Evolutionary conservation across 2,797 vertebrate species (phyloP), one percentile per base, ranked within the genome.

Genomic region (Semotilus atromaculatus): DNA sequence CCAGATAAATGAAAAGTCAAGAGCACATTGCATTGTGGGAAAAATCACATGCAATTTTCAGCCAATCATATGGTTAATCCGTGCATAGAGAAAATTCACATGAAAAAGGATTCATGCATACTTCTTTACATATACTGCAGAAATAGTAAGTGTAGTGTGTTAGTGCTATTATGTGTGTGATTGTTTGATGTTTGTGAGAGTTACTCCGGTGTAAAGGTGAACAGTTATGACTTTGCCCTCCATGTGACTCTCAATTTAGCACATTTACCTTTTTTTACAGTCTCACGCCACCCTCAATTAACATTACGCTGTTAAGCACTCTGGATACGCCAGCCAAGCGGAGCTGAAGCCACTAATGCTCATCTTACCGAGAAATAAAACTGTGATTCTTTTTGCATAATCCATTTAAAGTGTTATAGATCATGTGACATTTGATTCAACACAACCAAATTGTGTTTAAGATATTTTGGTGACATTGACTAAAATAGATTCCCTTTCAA

Each of bases 241-340:
- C 85, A 85, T 90, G 88, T 90, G 73, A 58, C 88, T 89, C 89
- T 89, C 89, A 88, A 88, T 91, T 92, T 87, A 92, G 90, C 91
- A 88, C 88, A 87, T 91, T 92, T 92, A 84, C 91, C 83, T 91
- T 38, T 31, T 86, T 91, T 90, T 87, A 91, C 91, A 88, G 91
- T 81, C 90, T 68, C 9, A 86, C 90, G 90, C 86, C 91, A 91
- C 71, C 87, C 83, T 90, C 86, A 88, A 91, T 93, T 92, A 93
- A 89, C 86, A 86, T 93, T 91, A 89, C 89, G 81, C 88, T 87
- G 88, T 88, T 90, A 87, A 91, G 89, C 75, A 9, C 75, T 91
- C 87, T 90, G 90, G 91, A 92, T 86, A 90, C 88, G 88, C 62
- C 86, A 87, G 88, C 90, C 88, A 71, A 86, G 84, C 87, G 72